Evolutionary conservation across 2,888 invertebrate genomes (phyloP).

Genomic region (Diplazon laetatorius): DNA sequence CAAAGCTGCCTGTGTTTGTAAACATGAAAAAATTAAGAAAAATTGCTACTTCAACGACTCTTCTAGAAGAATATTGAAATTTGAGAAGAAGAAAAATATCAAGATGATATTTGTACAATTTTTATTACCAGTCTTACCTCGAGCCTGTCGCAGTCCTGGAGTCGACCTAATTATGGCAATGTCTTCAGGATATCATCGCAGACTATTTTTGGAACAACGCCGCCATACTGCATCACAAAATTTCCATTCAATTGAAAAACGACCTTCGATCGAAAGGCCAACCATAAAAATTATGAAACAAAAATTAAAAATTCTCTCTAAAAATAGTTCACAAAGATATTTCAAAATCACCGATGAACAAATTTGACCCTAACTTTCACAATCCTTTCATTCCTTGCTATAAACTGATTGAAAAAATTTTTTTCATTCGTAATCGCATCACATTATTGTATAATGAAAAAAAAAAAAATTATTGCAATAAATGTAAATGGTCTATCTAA

Average conservation of each 20-base stretch:
- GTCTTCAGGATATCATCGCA: conserved; percentile 9
- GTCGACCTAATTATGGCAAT: neutral
- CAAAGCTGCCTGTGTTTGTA: conserved; percentile 60
- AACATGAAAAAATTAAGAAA: conserved; percentile 25
- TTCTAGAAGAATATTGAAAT: neutral
- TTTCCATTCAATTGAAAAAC: neutral
- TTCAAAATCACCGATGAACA: neutral
- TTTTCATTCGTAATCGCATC: neutral
- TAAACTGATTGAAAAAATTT: neutral
- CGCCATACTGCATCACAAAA: conserved; percentile 12
- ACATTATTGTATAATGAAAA: neutral
- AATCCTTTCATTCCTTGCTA: neutral
- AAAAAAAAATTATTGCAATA: neutral
- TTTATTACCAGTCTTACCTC: conserved; percentile 1
- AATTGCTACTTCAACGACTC: conserved; percentile 14
- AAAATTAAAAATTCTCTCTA: neutral
- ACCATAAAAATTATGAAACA: neutral
- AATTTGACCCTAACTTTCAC: neutral
- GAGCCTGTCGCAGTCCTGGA: neutral
- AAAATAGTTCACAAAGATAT: too few species aligned
- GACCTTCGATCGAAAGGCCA: too few species aligned
- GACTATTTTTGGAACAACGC: conserved; percentile 5
- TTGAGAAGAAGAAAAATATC: neutral
- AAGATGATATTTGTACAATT: too few species aligned
- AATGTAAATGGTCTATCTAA: neutral